Evolutionary conservation across 2,888 invertebrate species (phyloP).

Genomic region (Drosophila limbata): DNA sequence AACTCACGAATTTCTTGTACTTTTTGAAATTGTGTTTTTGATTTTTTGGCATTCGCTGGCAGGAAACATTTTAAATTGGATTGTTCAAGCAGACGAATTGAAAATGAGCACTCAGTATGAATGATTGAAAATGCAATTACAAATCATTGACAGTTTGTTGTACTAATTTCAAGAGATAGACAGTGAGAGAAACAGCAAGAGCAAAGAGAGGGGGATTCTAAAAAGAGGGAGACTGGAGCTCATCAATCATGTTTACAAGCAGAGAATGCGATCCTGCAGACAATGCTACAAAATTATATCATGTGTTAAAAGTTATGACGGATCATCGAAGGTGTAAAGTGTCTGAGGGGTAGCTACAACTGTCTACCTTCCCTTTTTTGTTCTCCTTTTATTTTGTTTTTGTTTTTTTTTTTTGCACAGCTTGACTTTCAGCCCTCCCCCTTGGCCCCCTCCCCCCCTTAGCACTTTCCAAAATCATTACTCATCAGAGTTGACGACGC

Average conservation of each 20-base stretch:
- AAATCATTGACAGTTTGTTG: constrained; percentile 75
- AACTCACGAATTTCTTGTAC: constrained; percentile 71
- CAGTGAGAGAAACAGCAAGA: constrained; percentile 9
- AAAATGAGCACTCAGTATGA: constrained; percentile 35
- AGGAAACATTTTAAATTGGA: constrained; percentile 42
- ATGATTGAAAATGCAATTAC: constrained; percentile 75
- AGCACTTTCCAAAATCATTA: constrained; percentile 70
- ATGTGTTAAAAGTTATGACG: constrained; percentile 82
- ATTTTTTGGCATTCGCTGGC: constrained; percentile 33
- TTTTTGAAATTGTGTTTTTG: constrained; percentile 31
- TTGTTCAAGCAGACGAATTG: constrained; percentile 17
- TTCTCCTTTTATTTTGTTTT: constrained; percentile 7
- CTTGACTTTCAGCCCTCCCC: constrained; percentile 63
- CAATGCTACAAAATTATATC: constrained; percentile 78
- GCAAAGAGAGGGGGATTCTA: constrained; percentile 3
- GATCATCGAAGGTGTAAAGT: constrained; percentile 82
- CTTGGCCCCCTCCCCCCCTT: neutral
- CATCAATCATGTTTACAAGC: constrained; percentile 65
- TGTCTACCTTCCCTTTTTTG: constrained; percentile 27
- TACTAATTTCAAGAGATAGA: constrained; percentile 67
- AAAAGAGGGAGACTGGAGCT: constrained; percentile 11
- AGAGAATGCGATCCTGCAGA: constrained; percentile 58
- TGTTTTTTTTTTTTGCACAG: constrained; percentile 68
- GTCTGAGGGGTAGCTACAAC: constrained; percentile 58
- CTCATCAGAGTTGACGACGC: constrained; percentile 73